These are phyloP conservation scores for Vombatus ursinus DNA, from an alignment of 2,113 vertebrate species.

Conservation along the genomic window DNA sequence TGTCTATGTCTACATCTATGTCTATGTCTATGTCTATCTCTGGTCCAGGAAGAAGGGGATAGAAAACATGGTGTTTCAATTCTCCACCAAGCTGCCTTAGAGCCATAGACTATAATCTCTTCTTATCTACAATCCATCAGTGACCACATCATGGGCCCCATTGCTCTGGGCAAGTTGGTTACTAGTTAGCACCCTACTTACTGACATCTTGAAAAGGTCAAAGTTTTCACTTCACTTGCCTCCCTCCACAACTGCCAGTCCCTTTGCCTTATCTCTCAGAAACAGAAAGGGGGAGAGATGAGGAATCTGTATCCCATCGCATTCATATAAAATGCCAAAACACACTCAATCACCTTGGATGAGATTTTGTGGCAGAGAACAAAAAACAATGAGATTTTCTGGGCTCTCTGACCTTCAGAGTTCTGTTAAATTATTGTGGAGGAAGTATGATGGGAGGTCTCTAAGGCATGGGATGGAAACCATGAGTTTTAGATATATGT, in stretches of 20 bases:
- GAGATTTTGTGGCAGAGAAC: too few species aligned
- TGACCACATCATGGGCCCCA: neutral
- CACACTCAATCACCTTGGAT: neutral
- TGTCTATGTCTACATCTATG: too few species aligned
- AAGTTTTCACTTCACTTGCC: neutral
- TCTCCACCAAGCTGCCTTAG: too few species aligned
- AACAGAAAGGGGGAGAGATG: neutral
- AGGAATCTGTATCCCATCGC: neutral
- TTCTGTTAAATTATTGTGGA: neutral
- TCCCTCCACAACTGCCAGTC: neutral
- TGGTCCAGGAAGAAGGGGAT: neutral
- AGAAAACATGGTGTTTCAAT: too few species aligned
- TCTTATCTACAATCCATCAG: neutral
- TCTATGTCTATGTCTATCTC: too few species aligned
- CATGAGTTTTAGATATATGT: too few species aligned
- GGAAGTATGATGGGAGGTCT: neutral
- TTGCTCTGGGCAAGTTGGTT: neutral
- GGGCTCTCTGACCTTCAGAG: neutral
- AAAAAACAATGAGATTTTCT: neutral
- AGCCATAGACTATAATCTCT: neutral
- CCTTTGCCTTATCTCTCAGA: constrained; percentile 37
- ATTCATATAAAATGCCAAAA: neutral
- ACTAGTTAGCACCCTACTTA: too few species aligned
- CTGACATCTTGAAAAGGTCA: too few species aligned
- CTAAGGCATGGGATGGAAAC: neutral